These are phyloP conservation scores for Acanthurus lineatus DNA, from an alignment of 2,797 vertebrate genomes.

Conservation along the genomic window DNA sequence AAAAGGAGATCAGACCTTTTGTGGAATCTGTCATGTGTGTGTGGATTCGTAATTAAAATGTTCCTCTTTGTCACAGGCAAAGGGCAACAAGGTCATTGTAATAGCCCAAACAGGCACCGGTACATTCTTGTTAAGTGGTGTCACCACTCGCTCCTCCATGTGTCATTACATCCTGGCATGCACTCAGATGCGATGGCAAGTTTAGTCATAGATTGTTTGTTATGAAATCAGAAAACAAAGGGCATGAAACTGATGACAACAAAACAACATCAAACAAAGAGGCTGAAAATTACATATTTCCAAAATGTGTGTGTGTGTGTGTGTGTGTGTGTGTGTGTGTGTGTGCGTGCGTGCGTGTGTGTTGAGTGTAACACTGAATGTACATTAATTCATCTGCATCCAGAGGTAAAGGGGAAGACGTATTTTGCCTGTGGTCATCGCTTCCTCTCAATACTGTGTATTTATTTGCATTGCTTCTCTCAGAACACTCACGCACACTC, in stretches of 20 bases:
- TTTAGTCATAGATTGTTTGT: background rate
- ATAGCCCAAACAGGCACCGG: slow-evolving; percentile 23
- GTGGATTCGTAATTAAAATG: background rate
- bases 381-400: background rate
- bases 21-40: background rate
- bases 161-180: slow-evolving; percentile 16
- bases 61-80: background rate
- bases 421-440: background rate
- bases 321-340: slow-evolving; percentile 4
- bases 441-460: background rate
- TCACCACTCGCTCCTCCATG: background rate
- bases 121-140: slow-evolving; percentile 25
- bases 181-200: background rate
- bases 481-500: slow-evolving; percentile 3
- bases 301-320: background rate
- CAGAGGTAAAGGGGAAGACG: background rate
- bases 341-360: slow-evolving; percentile 6
- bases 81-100: background rate
- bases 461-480: slow-evolving; percentile 4
- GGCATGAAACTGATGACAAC: background rate
- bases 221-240: background rate
- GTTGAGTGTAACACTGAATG: background rate
- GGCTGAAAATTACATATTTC: background rate
- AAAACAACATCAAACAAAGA: background rate
- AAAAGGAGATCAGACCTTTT: background rate